Evolutionary conservation across 2,888 invertebrate species (phyloP).

Genomic region (Unio pictorum): DNA sequence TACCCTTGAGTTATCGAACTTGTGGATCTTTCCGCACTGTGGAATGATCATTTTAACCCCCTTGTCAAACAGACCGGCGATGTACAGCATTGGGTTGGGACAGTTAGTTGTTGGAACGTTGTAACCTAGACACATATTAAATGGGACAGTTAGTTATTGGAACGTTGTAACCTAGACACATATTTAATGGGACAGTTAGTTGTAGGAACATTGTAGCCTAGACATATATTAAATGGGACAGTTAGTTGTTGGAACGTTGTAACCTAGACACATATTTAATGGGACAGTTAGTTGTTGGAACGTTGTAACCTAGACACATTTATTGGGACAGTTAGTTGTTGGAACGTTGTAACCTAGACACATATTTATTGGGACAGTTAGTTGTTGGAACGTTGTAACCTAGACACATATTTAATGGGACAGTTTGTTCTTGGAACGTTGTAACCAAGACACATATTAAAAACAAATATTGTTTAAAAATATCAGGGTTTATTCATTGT

Average conservation of each 20-base stretch:
- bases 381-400: slow-evolving; percentile 71
- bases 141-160: slow-evolving; percentile 71
- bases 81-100: slow-evolving; percentile 70
- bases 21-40: slow-evolving; percentile 65
- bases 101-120: slow-evolving; percentile 70
- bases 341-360: slow-evolving; percentile 71
- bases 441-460: slow-evolving; percentile 62
- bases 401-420: slow-evolving; percentile 58
- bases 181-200: slow-evolving; percentile 65
- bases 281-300: slow-evolving; percentile 71
- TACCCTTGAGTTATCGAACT: slow-evolving; percentile 65
- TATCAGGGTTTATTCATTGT: not conserved
- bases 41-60: slow-evolving; percentile 71
- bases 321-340: slow-evolving; percentile 69
- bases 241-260: slow-evolving; percentile 70
- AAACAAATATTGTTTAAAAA: not conserved
- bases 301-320: slow-evolving; percentile 67
- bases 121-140: slow-evolving; percentile 62
- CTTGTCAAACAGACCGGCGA: slow-evolving; percentile 72
- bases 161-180: slow-evolving; percentile 69
- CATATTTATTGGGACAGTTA: slow-evolving; percentile 66
- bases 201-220: slow-evolving; percentile 71
- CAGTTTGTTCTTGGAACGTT: slow-evolving; percentile 70
- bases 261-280: slow-evolving; percentile 60
- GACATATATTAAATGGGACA: slow-evolving; percentile 59